These are phyloP conservation scores for Boloria selene DNA, from an alignment of 2,888 invertebrate species.

Conservation along the genomic window DNA sequence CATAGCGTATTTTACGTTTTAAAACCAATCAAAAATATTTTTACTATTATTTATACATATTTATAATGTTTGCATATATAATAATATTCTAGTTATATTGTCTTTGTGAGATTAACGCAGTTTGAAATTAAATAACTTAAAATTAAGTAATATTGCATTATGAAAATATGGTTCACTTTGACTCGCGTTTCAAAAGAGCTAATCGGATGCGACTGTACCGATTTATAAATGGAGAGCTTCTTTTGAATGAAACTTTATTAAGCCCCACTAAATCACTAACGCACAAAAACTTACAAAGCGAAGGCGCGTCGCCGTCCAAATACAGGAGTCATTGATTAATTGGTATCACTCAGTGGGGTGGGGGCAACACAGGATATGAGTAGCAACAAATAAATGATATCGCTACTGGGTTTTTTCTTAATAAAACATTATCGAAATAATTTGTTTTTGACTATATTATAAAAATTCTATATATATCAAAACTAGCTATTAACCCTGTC, in stretches of 20 bases:
- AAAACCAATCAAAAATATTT: neutral
- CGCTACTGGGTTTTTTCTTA: neutral
- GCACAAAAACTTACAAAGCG: conserved; percentile 45
- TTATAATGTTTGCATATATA: neutral
- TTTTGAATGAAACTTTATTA: conserved; percentile 35
- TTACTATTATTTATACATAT: neutral
- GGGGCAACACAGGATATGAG: conserved; percentile 11
- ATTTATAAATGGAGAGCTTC: conserved; percentile 21
- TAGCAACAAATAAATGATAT: neutral
- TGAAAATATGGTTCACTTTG: conserved; percentile 7
- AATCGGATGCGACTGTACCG: conserved; percentile 26
- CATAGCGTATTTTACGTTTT: neutral
- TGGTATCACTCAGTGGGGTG: conserved; percentile 55
- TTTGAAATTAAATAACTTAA: neutral
- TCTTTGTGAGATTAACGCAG: neutral
- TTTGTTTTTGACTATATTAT: too few species aligned
- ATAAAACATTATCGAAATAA: too few species aligned
- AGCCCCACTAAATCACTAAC: conserved; percentile 42
- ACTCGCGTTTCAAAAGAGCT: conserved; percentile 24
- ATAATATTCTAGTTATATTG: neutral
- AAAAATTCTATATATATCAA: too few species aligned
- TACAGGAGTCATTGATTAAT: conserved; percentile 70
- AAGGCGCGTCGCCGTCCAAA: conserved; percentile 48
- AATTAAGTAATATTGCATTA: neutral
- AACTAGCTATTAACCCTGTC: too few species aligned